Conservation (phyloP, 2,113 vertebrate species). For the Crotalus tigris region DNA sequence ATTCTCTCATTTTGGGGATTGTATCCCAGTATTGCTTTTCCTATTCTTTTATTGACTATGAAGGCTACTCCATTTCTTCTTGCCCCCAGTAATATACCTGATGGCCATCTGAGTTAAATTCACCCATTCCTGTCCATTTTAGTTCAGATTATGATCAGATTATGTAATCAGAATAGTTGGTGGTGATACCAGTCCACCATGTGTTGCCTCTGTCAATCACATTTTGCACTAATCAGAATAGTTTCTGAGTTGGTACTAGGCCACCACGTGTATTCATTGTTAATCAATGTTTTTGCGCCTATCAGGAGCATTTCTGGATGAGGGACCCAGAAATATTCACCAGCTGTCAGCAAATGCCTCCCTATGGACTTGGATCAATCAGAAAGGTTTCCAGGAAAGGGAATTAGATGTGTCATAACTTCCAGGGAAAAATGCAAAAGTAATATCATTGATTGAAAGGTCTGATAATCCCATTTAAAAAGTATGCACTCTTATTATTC, state of each 20-base stretch:
- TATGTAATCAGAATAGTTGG: neutral
- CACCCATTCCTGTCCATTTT: no score
- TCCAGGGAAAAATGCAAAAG: neutral
- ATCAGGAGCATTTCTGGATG: neutral
- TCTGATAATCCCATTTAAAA: no score
- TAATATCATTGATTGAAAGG: neutral
- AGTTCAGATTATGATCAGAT: neutral
- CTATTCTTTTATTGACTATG: no score
- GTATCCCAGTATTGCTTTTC: no score
- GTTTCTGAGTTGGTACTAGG: neutral
- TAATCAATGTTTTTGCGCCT: neutral
- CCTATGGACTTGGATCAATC: neutral
- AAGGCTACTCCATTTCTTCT: no score
- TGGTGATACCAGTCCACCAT: neutral
- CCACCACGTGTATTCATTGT: neutral
- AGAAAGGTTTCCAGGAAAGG: neutral
- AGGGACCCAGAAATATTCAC: neutral
- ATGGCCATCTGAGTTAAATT: no score
- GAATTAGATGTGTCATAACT: neutral
- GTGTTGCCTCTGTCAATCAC: no score
- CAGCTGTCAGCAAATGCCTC: neutral
- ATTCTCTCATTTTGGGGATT: no score
- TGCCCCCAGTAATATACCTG: no score
- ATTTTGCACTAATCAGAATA: neutral
- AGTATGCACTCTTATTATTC: no score